These are phyloP conservation scores for Mycalesis mineus DNA, from an alignment of 2,888 invertebrate genomes.

Conservation along the genomic window DNA sequence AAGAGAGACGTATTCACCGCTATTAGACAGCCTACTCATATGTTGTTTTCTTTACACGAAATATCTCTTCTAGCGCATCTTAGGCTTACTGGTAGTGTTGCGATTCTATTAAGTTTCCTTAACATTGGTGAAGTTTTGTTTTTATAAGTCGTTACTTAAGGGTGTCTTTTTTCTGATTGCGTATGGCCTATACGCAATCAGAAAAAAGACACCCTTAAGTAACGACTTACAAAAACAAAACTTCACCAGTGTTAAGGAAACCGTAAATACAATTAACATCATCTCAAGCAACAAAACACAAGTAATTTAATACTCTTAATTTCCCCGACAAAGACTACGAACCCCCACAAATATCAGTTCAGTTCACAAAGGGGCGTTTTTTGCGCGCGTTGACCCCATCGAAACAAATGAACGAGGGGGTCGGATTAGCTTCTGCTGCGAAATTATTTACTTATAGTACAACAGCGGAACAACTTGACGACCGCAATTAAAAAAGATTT, in stretches of 20 bases:
- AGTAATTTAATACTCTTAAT: conserved; percentile 3
- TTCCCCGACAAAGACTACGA: neutral
- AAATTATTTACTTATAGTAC: neutral
- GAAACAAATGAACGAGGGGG: neutral
- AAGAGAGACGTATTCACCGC: too few species aligned
- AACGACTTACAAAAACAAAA: too few species aligned
- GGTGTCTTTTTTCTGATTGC: too few species aligned
- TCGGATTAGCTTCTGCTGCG: neutral
- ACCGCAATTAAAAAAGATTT: neutral
- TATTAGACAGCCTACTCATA: too few species aligned
- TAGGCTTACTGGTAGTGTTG: too few species aligned
- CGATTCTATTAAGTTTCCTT: neutral
- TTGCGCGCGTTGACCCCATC: neutral
- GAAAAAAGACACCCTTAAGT: too few species aligned
- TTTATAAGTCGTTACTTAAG: too few species aligned
- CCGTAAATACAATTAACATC: neutral
- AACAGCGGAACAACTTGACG: neutral
- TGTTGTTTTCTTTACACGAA: too few species aligned
- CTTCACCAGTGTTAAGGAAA: neutral
- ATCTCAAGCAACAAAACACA: neutral
- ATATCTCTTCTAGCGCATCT: too few species aligned
- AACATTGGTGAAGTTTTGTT: neutral
- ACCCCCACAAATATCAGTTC: neutral
- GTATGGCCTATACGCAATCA: too few species aligned
- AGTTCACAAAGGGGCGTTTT: neutral